Evolutionary conservation across 2,888 invertebrate species (phyloP).

Genomic region (Limnephilus auricula): DNA sequence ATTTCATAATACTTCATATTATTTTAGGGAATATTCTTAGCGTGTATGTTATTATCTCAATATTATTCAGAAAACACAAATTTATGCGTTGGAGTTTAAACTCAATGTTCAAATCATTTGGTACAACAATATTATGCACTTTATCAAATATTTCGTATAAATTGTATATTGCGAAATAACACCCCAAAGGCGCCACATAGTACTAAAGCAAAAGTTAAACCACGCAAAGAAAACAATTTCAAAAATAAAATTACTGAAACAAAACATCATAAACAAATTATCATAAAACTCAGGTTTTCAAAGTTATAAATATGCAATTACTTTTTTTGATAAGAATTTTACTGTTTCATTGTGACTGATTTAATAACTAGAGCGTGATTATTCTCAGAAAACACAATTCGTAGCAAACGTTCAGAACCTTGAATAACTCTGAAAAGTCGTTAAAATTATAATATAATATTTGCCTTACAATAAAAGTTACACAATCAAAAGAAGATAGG

Average conservation of each 20-base stretch:
- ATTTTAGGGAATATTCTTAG: too few species aligned
- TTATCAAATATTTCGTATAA: too few species aligned
- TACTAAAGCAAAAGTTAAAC: too few species aligned
- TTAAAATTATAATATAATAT: neutral
- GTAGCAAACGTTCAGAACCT: neutral
- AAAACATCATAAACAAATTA: neutral
- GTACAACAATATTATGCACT: neutral
- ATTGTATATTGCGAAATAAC: neutral
- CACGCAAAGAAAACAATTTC: too few species aligned
- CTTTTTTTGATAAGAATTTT: neutral
- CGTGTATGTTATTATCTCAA: too few species aligned
- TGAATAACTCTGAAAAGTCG: neutral
- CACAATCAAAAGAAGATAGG: neutral
- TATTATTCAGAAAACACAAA: too few species aligned
- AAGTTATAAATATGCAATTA: neutral
- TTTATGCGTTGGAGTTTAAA: too few species aligned
- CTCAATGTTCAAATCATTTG: neutral
- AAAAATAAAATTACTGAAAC: neutral
- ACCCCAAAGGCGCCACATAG: neutral
- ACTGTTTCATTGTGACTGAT: neutral
- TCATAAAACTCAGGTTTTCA: neutral
- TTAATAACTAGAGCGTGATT: neutral
- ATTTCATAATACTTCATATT: too few species aligned
- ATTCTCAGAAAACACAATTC: neutral
- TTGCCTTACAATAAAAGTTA: neutral